These are phyloP conservation scores for Cliona cf. orientalis DNA, from an alignment of 37 sponge, comb jelly and placozoan species.

Conservation along the genomic window DNA sequence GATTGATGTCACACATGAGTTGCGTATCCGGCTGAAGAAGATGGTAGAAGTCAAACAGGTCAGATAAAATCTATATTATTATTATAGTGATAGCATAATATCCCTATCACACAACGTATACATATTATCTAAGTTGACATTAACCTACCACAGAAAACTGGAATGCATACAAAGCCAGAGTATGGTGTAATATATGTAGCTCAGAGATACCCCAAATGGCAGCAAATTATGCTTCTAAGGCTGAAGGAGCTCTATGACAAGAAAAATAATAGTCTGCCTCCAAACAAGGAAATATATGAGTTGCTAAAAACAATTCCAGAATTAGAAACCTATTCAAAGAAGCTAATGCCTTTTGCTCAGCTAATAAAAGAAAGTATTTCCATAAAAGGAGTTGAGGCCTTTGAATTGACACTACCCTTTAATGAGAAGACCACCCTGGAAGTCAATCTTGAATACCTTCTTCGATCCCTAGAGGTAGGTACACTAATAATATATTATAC, in stretches of 20 bases:
- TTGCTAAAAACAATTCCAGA: conserved; percentile 53
- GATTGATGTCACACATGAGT: conserved; percentile 79
- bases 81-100: too few species aligned
- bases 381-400: conserved; percentile 70
- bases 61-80: too few species aligned
- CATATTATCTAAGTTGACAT: too few species aligned
- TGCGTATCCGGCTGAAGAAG: conserved; percentile 80
- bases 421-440: conserved; percentile 77
- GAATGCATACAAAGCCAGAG: conserved; percentile 61
- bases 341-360: conserved; percentile 98
- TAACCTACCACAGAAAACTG: too few species aligned
- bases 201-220: conserved; percentile 91
- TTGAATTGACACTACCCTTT: conserved; percentile 71
- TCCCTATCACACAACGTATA: too few species aligned
- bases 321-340: conserved; percentile 87
- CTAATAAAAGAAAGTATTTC: conserved; percentile 87
- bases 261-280: conserved; percentile 49
- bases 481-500: too few species aligned
- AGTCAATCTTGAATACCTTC: conserved; percentile 73
- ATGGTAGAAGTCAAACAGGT: conserved; percentile 64
- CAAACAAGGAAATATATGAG: conserved; percentile 66
- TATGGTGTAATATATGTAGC: conserved; percentile 91
- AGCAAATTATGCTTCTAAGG: conserved; percentile 51
- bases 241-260: conserved; percentile 60
- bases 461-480: conserved; percentile 82